Evolutionary conservation across 2,113 vertebrate genomes (phyloP).

Genomic region (Tragelaphus imberbis): DNA sequence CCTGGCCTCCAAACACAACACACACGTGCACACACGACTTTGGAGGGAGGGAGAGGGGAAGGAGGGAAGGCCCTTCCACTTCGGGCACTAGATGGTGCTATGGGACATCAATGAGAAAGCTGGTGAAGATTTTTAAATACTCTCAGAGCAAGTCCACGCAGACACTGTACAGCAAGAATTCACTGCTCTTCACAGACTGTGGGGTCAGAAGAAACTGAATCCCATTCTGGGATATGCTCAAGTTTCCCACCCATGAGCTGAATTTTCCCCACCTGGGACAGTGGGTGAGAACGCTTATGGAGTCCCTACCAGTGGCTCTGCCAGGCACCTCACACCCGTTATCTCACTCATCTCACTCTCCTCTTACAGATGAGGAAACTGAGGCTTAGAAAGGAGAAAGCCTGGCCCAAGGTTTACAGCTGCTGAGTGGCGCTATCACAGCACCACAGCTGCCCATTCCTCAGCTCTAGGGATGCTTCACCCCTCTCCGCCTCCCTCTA

Average conservation of each 20-base stretch:
- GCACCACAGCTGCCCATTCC: neutral
- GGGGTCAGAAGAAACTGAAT: neutral
- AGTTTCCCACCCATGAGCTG: neutral
- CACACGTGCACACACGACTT: neutral
- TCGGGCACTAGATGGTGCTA: conserved; percentile 63
- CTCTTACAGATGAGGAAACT: neutral
- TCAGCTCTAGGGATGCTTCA: neutral
- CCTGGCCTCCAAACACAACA: neutral
- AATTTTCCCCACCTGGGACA: neutral
- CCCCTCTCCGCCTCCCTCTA: neutral
- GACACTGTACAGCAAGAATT: neutral
- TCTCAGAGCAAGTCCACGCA: neutral
- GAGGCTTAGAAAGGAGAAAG: neutral
- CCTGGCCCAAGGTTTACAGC: neutral
- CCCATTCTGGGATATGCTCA: neutral
- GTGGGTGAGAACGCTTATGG: neutral
- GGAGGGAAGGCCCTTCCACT: neutral
- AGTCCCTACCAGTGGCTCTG: neutral
- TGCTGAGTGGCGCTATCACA: neutral
- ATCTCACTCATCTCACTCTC: neutral
- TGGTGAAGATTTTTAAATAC: neutral
- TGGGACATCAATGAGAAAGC: neutral
- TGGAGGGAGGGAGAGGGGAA: neutral
- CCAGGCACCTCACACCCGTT: neutral
- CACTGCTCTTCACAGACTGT: neutral